Evolutionary conservation across 2,888 invertebrate species (phyloP).

Genomic region (Heliconius aoede): DNA sequence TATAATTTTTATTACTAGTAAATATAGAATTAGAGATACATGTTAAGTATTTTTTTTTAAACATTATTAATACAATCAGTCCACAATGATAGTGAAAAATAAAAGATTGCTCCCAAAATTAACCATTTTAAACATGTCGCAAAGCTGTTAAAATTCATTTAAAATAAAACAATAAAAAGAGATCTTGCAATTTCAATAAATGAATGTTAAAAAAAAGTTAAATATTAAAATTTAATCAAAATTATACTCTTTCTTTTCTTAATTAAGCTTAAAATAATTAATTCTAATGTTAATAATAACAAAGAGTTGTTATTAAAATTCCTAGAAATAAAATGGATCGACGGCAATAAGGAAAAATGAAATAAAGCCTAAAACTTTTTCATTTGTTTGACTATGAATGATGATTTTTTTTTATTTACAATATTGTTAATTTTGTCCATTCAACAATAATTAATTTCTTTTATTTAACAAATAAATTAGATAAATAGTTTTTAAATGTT

Average conservation of each 20-base stretch:
- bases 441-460: background rate
- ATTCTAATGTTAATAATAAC: background rate
- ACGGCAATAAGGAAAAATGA: background rate
- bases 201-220: background rate
- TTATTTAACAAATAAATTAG: constrained; percentile 1
- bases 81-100: constrained; percentile 10
- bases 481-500: background rate
- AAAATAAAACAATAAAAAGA: background rate
- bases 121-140: constrained; percentile 29
- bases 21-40: constrained; percentile 43
- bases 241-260: too few species aligned
- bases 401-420: constrained; percentile 6
- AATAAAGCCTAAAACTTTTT: background rate
- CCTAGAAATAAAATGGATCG: background rate
- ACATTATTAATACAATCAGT: constrained; percentile 21
- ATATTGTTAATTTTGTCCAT: constrained; percentile 11
- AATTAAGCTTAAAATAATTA: constrained; percentile 8
- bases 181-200: background rate
- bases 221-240: too few species aligned
- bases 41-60: constrained; percentile 23
- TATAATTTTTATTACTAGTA: constrained; percentile 38
- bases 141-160: background rate
- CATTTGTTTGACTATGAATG: background rate
- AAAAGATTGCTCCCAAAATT: constrained; percentile 24
- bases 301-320: background rate